Evolutionary conservation across 2,797 vertebrate genomes (phyloP).

Genomic region (Sebastes oblongus): DNA sequence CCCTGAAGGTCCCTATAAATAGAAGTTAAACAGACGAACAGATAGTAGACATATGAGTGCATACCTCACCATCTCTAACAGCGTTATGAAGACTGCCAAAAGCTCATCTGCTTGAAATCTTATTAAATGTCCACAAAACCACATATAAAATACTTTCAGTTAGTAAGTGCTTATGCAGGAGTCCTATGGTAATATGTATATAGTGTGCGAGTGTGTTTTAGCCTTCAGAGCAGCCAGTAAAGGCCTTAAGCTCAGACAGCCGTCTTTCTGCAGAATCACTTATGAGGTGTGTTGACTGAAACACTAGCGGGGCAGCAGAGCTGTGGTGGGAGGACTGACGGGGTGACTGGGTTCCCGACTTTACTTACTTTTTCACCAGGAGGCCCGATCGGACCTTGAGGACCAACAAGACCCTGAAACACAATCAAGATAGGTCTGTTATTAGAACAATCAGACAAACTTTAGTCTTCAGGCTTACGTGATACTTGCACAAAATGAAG

Average conservation of each 20-base stretch:
- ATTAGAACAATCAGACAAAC: neutral
- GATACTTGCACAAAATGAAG: neutral
- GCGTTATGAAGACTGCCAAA: neutral
- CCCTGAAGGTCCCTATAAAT: slow-evolving; percentile 90
- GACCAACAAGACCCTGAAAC: slow-evolving; percentile 93
- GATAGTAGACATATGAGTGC: neutral
- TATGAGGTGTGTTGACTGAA: slow-evolving; percentile 58
- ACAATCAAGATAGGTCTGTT: slow-evolving; percentile 55
- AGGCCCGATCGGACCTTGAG: slow-evolving; percentile 97
- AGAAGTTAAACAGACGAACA: neutral
- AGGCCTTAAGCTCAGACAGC: slow-evolving; percentile 57
- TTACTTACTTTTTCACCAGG: slow-evolving; percentile 98
- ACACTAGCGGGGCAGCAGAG: slow-evolving; percentile 55
- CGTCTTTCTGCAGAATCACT: slow-evolving; percentile 76
- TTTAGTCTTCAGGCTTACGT: neutral
- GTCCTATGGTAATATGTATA: slow-evolving; percentile 16
- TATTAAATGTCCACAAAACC: slow-evolving; percentile 39
- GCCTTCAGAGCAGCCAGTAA: slow-evolving; percentile 30
- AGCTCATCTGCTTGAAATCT: slow-evolving; percentile 14
- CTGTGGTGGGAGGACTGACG: slow-evolving; percentile 7
- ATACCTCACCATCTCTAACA: neutral
- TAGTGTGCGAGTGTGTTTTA: slow-evolving; percentile 25
- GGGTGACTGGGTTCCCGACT: neutral
- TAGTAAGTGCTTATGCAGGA: slow-evolving; percentile 41
- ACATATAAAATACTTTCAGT: slow-evolving; percentile 25